Evolutionary conservation across 1,140 invertebrate species (phyloP).

Genomic region (Yoshiicerus persimilis): DNA sequence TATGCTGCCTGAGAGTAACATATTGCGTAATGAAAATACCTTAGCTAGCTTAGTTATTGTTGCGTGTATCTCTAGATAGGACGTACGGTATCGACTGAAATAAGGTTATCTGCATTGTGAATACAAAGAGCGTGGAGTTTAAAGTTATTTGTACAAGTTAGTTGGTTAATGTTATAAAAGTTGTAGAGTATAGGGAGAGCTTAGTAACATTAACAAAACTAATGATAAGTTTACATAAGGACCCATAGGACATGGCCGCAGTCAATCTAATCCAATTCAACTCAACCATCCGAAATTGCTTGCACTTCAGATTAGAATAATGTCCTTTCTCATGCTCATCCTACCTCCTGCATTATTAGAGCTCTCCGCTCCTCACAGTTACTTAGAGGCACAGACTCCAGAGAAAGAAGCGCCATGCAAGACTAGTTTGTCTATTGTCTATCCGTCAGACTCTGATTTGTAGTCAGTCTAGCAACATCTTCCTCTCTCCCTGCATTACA

Average conservation of each 20-base stretch:
- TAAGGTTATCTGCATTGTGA: too few species aligned
- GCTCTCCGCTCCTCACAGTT: background rate
- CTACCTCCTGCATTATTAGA: too few species aligned
- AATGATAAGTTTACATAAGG: background rate
- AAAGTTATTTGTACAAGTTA: background rate
- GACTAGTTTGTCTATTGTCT: background rate
- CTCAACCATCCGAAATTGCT: slow-evolving; percentile 3
- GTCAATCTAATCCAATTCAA: slow-evolving; percentile 2
- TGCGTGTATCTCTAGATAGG: too few species aligned
- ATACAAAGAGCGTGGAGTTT: background rate
- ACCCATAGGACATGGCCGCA: background rate
- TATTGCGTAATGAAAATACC: too few species aligned
- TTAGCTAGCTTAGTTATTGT: too few species aligned
- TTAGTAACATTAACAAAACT: background rate
- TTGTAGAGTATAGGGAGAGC: background rate
- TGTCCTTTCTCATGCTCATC: background rate
- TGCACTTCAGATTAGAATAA: slow-evolving; percentile 20
- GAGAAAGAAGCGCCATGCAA: background rate
- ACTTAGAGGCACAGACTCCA: too few species aligned
- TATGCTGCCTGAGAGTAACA: too few species aligned
- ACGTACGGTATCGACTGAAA: too few species aligned
- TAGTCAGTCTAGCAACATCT: background rate
- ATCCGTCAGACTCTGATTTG: background rate
- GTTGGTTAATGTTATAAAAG: background rate
- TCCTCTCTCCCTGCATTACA: background rate